Evolutionary conservation across 2,888 invertebrate species (phyloP).

Genomic region (Meteorus cinctellus): DNA sequence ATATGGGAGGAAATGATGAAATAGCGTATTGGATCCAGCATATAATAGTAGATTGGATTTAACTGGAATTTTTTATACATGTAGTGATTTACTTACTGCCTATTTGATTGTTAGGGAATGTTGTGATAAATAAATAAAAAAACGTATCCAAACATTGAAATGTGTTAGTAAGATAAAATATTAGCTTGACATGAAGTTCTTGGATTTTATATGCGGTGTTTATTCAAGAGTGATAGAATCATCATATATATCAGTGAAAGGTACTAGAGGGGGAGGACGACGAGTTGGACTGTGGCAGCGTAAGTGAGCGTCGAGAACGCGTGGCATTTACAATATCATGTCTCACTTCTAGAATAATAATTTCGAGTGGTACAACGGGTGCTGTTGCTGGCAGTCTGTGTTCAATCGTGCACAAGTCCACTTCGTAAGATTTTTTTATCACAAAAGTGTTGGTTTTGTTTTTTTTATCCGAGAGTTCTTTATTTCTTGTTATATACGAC

Average conservation of each 20-base stretch:
- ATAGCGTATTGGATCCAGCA: too few relatives aligned
- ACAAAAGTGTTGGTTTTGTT: background rate
- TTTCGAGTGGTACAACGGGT: background rate
- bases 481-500: background rate
- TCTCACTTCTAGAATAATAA: constrained; percentile 6
- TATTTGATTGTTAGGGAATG: too few relatives aligned
- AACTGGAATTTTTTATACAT: too few relatives aligned
- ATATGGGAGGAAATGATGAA: too few relatives aligned
- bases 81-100: too few relatives aligned
- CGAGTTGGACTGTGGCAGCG: constrained; percentile 2
- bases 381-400: background rate
- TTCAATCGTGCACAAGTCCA: background rate
- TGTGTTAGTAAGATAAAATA: too few relatives aligned
- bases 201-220: too few relatives aligned
- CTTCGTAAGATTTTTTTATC: background rate
- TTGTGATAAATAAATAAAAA: too few relatives aligned
- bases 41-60: too few relatives aligned
- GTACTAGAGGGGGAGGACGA: background rate
- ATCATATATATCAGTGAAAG: constrained; percentile 6
- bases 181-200: too few relatives aligned
- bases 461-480: background rate
- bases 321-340: constrained; percentile 9
- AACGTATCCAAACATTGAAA: too few relatives aligned
- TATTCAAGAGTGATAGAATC: too few relatives aligned
- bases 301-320: background rate